Conservation (phyloP, 1,140 invertebrate species). For the Coenobita brevimanus region DNA sequence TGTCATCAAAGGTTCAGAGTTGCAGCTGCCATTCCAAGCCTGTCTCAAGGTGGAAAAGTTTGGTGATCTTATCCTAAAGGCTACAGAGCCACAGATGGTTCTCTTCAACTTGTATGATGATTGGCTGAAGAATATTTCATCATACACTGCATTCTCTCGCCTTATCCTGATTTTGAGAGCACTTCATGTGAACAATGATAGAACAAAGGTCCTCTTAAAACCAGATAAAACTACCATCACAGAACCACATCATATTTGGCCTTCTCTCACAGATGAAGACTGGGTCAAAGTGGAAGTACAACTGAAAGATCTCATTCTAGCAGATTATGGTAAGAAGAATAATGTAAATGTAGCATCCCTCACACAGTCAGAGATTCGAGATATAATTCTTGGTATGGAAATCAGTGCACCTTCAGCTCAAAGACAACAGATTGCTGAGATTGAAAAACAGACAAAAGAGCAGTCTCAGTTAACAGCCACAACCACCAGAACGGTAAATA, state of each 20-base stretch:
- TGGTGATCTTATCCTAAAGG: slow-evolving; percentile 98
- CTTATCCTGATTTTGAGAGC: slow-evolving; percentile 97
- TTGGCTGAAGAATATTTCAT: slow-evolving; percentile 98
- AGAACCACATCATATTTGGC: slow-evolving; percentile 99
- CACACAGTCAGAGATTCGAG: slow-evolving; percentile 98
- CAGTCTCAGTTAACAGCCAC: slow-evolving; percentile 98
- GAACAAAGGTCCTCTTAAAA: slow-evolving; percentile 98
- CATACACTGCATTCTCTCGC: slow-evolving; percentile 97
- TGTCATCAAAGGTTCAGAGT: slow-evolving; percentile 99
- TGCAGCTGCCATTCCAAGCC: slow-evolving; percentile 99
- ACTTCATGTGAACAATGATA: slow-evolving; percentile 98
- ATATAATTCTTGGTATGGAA: slow-evolving; percentile 99
- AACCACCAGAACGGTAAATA: slow-evolving; percentile 98
- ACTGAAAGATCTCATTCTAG: slow-evolving; percentile 97
- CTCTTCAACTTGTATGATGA: slow-evolving; percentile 99
- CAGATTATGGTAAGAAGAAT: slow-evolving; percentile 99
- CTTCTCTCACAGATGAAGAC: slow-evolving; percentile 96
- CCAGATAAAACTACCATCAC: slow-evolving; percentile 99
- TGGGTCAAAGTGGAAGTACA: slow-evolving; percentile 99
- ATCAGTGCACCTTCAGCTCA: slow-evolving; percentile 99
- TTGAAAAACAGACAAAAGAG: slow-evolving; percentile 99
- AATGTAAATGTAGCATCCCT: slow-evolving; percentile 99
- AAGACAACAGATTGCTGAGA: slow-evolving; percentile 99
- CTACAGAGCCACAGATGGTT: slow-evolving; percentile 99
- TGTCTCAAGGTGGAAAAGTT: slow-evolving; percentile 99